Base-by-base conservation (phyloP, 2,113 vertebrate genomes). In the Entosphenus tridentatus region DNA sequence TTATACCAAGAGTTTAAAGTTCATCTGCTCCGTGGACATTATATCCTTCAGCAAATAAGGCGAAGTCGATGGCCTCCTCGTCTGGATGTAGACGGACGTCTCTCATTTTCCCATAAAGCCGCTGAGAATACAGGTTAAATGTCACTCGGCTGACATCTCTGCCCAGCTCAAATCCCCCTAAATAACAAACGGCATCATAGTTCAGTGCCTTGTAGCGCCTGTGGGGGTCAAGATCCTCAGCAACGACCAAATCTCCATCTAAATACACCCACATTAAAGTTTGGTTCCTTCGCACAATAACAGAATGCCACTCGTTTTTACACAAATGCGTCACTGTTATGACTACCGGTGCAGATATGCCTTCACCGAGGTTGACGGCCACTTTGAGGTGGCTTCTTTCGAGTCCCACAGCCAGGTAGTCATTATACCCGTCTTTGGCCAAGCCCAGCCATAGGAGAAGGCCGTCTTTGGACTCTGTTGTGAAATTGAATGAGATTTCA, bases 401-500 rank as follows among this genome's bases (percentile, higher is more conserved):
- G 14, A 91, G 76, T 12, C 87, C 88, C 3, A 83, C 75, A 6
- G 82, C 81, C 58, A 91, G 82, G 74, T 87, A 86, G 71, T 89
- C 83, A 6, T 86, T 80, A 8, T 84, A 83, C 73, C 87, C 83
- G 2, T 83, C 76, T 69, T 83, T 79, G 8, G 78, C 82, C 72
- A 76, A 82, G 10, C 86, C 87, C 80, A 85, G 78, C 86, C 87
- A 89, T 71, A 76, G 18, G 54, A 88, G 77, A 77, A 90, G 73
- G 55, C 76, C 77, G 62, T 83, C 81, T 2, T 59, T 74, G 14
- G 79, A 72, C 70, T n/a, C 75, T 1, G 81, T 74, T n/a, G 70
- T 78, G 68, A 90, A 84, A 73, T 82, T 84, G 55, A 95, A 78
- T 9, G 84, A 81, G 70, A 87, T 56, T 16, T 75, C 79, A 3